These are phyloP conservation scores for Sebastes schlegelii DNA, from an alignment of 2,113 vertebrate genomes.

Conservation along the genomic window DNA sequence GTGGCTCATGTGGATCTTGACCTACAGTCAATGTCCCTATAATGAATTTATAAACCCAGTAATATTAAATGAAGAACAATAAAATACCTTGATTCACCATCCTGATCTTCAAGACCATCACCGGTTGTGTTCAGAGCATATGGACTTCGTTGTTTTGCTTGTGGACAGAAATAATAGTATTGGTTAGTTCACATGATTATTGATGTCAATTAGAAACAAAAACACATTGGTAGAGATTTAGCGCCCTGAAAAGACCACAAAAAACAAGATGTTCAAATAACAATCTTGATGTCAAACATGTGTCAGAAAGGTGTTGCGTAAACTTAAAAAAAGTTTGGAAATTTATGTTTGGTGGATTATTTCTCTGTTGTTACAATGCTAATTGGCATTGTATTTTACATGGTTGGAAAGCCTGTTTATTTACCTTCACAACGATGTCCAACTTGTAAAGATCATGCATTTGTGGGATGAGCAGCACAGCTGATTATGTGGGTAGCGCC, in stretches of 20 bases:
- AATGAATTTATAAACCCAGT: background rate
- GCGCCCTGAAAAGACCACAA: background rate
- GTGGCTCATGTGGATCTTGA: constrained; percentile 14
- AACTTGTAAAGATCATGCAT: too few species aligned
- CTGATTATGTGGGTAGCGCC: too few species aligned
- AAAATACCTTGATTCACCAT: constrained; percentile 94
- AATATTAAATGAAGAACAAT: background rate
- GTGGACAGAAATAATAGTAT: constrained; percentile 41
- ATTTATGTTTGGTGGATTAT: too few species aligned
- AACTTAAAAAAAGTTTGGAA: background rate
- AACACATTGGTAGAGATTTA: background rate
- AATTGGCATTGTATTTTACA: too few species aligned
- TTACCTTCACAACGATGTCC: too few species aligned
- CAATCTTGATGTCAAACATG: background rate
- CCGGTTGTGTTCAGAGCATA: constrained; percentile 90
- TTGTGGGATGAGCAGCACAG: too few species aligned
- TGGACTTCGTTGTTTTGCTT: constrained; percentile 92
- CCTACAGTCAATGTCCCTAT: background rate
- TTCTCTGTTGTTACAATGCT: too few species aligned
- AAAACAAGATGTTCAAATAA: background rate
- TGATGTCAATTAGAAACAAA: background rate
- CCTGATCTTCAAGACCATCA: constrained; percentile 90
- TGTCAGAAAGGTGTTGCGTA: background rate
- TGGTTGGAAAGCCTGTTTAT: too few species aligned
- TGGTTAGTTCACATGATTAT: background rate